phyloP scores from a whole-genome alignment of 2,113 vertebrate species.

The Calidris pugnax region DNA sequence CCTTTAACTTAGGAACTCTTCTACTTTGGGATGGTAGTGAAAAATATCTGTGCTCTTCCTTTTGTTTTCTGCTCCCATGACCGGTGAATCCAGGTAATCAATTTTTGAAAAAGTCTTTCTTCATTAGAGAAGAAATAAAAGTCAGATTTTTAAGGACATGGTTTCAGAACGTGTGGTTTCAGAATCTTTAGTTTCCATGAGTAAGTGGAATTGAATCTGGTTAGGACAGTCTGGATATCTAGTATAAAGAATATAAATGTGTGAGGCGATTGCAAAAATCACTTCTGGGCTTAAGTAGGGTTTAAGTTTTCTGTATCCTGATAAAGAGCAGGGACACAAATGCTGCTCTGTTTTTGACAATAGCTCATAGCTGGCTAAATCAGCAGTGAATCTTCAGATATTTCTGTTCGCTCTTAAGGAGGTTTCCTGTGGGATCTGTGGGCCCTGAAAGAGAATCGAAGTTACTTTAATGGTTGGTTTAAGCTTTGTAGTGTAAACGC shows the following conservation, averaged over 20 bases:
- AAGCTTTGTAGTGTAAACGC: background rate
- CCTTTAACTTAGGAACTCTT: background rate
- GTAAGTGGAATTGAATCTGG: background rate
- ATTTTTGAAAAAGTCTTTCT: background rate
- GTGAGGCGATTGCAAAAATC: background rate
- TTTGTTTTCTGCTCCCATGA: background rate
- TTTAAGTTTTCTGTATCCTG: background rate
- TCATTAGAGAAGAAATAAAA: background rate
- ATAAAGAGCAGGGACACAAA: background rate
- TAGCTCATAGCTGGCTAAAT: background rate
- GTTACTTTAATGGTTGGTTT: background rate
- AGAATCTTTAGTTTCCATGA: background rate
- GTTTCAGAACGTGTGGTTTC: background rate
- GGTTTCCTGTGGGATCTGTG: background rate
- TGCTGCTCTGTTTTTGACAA: background rate
- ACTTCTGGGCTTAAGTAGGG: background rate
- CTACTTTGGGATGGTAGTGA: background rate
- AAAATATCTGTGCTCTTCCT: rapidly evolving
- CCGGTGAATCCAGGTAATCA: background rate
- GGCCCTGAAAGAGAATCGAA: background rate
- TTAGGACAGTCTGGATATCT: background rate
- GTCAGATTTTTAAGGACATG: background rate
- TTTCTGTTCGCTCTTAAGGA: background rate
- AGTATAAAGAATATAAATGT: background rate
- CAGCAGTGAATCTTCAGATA: background rate